Evolutionary conservation across 2,113 vertebrate species (phyloP).

Genomic region (Anseranas semipalmata): DNA sequence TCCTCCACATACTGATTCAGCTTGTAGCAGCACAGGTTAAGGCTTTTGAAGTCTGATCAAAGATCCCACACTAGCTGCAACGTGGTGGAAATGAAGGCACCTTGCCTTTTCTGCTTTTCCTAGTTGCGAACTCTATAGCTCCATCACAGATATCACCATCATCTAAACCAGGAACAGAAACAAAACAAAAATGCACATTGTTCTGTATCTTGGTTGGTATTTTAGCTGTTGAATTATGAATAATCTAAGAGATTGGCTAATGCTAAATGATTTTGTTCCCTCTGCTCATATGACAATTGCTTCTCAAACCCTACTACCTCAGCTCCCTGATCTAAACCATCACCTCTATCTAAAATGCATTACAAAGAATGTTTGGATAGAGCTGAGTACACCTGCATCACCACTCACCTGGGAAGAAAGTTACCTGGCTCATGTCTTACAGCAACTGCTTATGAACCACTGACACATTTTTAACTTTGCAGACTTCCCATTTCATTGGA

Average conservation of each 20-base stretch:
- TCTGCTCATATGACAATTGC: neutral
- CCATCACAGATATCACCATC: neutral
- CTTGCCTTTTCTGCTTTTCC: neutral
- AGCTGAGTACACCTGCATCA: neutral
- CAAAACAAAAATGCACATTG: neutral
- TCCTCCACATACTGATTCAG: slow-evolving; percentile 25
- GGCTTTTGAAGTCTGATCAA: slow-evolving; percentile 53
- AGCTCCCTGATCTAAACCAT: neutral
- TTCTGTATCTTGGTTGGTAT: neutral
- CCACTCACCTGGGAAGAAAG: neutral
- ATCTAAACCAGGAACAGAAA: neutral
- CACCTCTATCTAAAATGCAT: neutral
- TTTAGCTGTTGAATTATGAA: neutral
- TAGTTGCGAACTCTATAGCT: neutral
- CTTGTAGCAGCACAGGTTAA: neutral
- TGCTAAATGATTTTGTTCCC: neutral
- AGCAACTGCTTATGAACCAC: neutral
- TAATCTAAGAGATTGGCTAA: neutral
- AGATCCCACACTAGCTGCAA: slow-evolving; percentile 10
- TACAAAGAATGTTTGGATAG: neutral
- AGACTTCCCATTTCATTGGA: neutral
- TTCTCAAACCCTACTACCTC: neutral
- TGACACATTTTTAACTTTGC: neutral
- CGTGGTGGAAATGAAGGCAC: neutral
- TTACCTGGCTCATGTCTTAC: neutral